Evolutionary conservation across 92 coral and sea anemone genomes (phyloP), one percentile per base, ranked within the genome.

Genomic region (Micromussa lordhowensis): DNA sequence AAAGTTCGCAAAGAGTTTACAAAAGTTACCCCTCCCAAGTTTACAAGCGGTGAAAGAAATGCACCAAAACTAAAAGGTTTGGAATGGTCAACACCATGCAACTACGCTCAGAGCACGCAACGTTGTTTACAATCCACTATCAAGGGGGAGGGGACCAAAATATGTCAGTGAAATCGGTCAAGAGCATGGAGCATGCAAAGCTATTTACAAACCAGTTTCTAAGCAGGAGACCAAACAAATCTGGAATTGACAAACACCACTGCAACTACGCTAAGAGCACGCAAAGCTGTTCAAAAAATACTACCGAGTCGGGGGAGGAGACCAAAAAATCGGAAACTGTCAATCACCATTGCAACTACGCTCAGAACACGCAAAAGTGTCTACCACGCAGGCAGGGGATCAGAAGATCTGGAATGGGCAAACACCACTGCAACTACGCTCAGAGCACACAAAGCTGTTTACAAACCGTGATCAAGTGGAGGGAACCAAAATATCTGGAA

Each of bases 321-420:
- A 21, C 68, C 53, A 48, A 13, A 51, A 15, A 13, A 3, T 3
- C 1, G 3, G 57, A 13, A 51, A 51, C 9, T 5, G 17, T 36
- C 17, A 10, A 51, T 3, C 57, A 51, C 57, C 57, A 51, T 51
- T 8, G 12, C 57, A 51, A 10, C 3, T 36, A 36, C 38, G 57
- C 80, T 38, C 48, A 13, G 80, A 44, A 8, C 80, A 76, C 80
- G 80, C 80, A 76, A 76, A 76, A 35, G 44, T 76, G 54, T 76
- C 44, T 44, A 76, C 80, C n/a, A n/a, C n/a, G n/a, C n/a, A n/a
- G n/a, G n/a, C n/a, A 28, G 68, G 22, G 22, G 22, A 21, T 28
- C 53, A 48, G 57, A 51, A 15, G 57, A 3, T 3, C 1, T 10
- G 57, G 57, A 51, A 51, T 51, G 57, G 17, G 2, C 17, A 10